Base-by-base conservation (phyloP, 2,797 vertebrate genomes). In the Phrynocephalus vlangalii region DNA sequence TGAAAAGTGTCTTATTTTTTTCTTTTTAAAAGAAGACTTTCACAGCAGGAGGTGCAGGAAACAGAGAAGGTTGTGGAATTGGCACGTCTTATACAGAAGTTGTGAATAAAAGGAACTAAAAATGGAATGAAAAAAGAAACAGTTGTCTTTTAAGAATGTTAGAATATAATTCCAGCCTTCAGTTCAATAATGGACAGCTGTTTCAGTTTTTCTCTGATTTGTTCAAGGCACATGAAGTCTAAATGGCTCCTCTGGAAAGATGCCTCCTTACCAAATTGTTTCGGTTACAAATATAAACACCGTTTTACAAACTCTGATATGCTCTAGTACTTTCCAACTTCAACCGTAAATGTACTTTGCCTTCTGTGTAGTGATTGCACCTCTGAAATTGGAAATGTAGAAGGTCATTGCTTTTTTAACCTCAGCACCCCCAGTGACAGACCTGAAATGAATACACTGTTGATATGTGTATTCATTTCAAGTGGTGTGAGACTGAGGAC, bases 101-200 rank as follows among this genome's bases (percentile, higher is more conserved):
- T 81, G 70, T 93, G 92, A 95, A 94, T 94, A 94, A 96, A 96
- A 94, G 89, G 90, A 94, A 79, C 22, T 85, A 83, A 85, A 78
- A 86, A 86, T 67, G 89, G 88, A 70, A 44, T 75, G 48, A 50
- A 86, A 90, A 93, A 94, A 94, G 84, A 84, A 92, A 89, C 10
- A 91, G 67, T 92, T 94, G 87, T 85, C 66, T 88, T 94, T 66
- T 89, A 86, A 90, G 79, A 90, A 91, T 92, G 84, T 90, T 94
- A 91, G 91, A 91, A 92, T 93, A 52, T 85, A 92, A 90, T 93
- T 92, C 93, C 92, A 88, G 75, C 72, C 72, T 95, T 95, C 87
- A 76, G 52, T 91, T 68, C 44, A 67, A 81, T 90, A 94, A 92
- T 73, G 76, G 71, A 79, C 79, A 88, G 30, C 79, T 93, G 52